Evolutionary conservation across 2,113 vertebrate genomes (phyloP), one percentile per base, ranked within the genome.

Genomic region (Nothocercus julius): DNA sequence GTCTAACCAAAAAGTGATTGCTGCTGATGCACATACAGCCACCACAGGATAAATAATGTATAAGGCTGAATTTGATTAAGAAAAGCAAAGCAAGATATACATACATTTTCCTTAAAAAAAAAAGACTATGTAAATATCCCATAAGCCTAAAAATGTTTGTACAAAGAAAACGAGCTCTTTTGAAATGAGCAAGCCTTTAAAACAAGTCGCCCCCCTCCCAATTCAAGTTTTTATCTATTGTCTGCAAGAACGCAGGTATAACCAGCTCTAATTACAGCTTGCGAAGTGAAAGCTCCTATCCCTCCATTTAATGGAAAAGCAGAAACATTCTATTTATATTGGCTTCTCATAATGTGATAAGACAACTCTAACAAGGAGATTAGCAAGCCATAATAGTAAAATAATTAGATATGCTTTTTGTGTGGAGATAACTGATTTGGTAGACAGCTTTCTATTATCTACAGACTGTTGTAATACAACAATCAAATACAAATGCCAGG

Each of bases 341-440:
- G 28, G 1, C 53, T 94, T 91, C 76, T 72, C 44, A 78, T 54
- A 42, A 63, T 59, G 6, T 27, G 61, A 77, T 20, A 87, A 34
- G 22, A 70, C 5, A 92, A 44, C 9, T 44, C 30, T 28, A 87
- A 73, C 18, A 73, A 77, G 20, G 7, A 82, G 28, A 94, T 94
- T 42, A 92, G 76, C 34, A 86, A 94, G 56, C n/a, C 51, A 1
- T 30, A 93, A 76, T 62, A 89, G 19, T 30, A 80, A 91, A 92
- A 92, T 89, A 94, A 89, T 85, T 82, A 94, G 47, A 89, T 28
- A 69, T 34, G 21, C 18, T 58, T 75, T 73, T 88, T 82, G 56
- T 58, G 24, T 28, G 51, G 36, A 78, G 51, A 88, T 14, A 28
- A 83, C 47, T 12, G 25, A 81, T 92, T 83, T 70, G 21, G 51